Percentiles rank a stretch among this genome's conserved stretches.
Conservation (phyloP, 1,140 invertebrate genomes). For the Riptortus pedestris region DNA sequence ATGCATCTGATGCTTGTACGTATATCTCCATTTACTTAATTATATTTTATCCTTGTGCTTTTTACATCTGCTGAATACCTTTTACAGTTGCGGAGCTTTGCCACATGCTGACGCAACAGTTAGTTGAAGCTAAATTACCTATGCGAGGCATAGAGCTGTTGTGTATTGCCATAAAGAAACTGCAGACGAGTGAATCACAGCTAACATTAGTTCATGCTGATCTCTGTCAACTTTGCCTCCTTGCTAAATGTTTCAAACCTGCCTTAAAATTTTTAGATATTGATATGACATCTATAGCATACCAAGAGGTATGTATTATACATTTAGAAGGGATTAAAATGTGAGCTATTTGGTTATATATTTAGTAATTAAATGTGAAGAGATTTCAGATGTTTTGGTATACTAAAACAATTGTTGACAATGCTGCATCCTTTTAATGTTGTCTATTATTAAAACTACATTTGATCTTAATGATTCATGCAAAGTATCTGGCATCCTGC, state of each 20-base stretch:
- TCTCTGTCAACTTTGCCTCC: conserved; percentile 81
- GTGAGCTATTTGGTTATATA: neutral
- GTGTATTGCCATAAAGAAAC: conserved; percentile 74
- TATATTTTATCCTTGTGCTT: neutral
- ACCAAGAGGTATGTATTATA: conserved; percentile 20
- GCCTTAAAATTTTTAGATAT: conserved; percentile 78
- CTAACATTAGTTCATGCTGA: conserved; percentile 89
- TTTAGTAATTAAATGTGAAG: neutral
- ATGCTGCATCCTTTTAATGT: too few relatives aligned
- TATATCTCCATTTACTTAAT: conserved; percentile 30
- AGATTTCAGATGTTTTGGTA: too few relatives aligned
- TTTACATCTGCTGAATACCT: conserved; percentile 26
- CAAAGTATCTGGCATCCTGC: too few relatives aligned
- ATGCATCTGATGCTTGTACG: conserved; percentile 75
- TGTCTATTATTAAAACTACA: too few relatives aligned
- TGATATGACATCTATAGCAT: conserved; percentile 78
- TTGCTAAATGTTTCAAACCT: conserved; percentile 86
- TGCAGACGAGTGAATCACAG: conserved; percentile 76
- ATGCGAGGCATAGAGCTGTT: conserved; percentile 76
- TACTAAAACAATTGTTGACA: too few relatives aligned
- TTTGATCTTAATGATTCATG: too few relatives aligned
- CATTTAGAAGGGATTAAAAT: too few relatives aligned
- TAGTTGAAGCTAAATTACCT: conserved; percentile 65
- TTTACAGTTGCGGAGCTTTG: conserved; percentile 76
- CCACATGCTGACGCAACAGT: conserved; percentile 64